These are phyloP conservation scores for Selenia dentaria DNA, from an alignment of 2,888 invertebrate species.

Conservation along the genomic window DNA sequence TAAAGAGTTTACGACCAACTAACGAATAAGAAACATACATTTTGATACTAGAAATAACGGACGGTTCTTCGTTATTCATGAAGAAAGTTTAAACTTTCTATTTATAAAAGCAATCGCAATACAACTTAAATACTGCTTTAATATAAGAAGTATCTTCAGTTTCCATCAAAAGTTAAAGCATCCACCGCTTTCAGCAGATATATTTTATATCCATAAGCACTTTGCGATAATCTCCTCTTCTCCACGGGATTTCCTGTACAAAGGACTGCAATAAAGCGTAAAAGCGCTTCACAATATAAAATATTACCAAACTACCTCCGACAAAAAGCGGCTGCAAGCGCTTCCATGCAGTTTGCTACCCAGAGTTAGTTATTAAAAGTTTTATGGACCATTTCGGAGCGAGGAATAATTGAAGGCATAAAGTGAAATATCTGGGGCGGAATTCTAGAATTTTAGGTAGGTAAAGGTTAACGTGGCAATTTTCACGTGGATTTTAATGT, in stretches of 20 bases:
- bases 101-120: no score
- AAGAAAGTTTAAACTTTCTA: no score
- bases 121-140: no score
- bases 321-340: constrained; percentile 23
- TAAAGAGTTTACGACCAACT: no score
- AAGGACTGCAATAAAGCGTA: constrained; percentile 26
- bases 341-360: constrained; percentile 21
- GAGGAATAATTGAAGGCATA: constrained; percentile 18
- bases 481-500: no score
- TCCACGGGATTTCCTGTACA: constrained; percentile 31
- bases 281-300: constrained; percentile 19
- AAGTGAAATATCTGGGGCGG: constrained; percentile 4
- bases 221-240: constrained; percentile 28
- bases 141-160: no score
- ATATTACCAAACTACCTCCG: constrained; percentile 7
- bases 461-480: no score
- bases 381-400: constrained; percentile 22
- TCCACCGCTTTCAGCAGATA: constrained; percentile 4
- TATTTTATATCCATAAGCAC: constrained; percentile 28
- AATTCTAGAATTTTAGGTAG: not conserved
- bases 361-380: constrained; percentile 30
- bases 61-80: no score
- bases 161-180: constrained; percentile 6
- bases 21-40: no score
- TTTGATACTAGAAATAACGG: no score